phyloP scores from a whole-genome alignment of 2,888 invertebrate genomes.

The Latrodectus hesperus region DNA sequence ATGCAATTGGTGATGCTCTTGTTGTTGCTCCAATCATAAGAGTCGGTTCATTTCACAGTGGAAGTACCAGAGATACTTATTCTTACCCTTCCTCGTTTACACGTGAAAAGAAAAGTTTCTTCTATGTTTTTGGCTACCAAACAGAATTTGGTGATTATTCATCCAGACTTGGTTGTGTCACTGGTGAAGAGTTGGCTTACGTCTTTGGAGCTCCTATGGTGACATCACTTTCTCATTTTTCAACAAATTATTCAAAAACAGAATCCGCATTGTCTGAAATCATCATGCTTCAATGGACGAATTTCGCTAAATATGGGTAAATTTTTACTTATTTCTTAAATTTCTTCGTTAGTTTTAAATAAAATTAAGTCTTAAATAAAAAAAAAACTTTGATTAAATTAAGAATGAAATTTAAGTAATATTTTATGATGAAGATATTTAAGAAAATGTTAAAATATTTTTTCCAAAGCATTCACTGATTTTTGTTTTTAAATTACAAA shows the following conservation, averaged over 20 bases:
- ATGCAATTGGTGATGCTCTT: slow-evolving; percentile 93
- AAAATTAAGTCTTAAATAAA: background rate
- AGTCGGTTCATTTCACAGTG: slow-evolving; percentile 90
- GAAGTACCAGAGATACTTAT: slow-evolving; percentile 83
- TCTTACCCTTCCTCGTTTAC: slow-evolving; percentile 90
- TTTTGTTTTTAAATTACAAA: too few species aligned
- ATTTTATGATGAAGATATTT: background rate
- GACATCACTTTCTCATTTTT: slow-evolving; percentile 87
- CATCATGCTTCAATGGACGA: slow-evolving; percentile 88
- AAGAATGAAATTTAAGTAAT: background rate
- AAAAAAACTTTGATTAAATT: background rate
- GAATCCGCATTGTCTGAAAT: slow-evolving; percentile 90
- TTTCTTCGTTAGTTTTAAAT: background rate
- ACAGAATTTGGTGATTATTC: slow-evolving; percentile 91
- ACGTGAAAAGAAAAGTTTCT: slow-evolving; percentile 82
- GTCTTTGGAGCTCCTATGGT: slow-evolving; percentile 93
- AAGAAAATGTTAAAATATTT: background rate
- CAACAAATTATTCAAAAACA: slow-evolving; percentile 88
- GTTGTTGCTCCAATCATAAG: slow-evolving; percentile 92
- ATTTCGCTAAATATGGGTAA: slow-evolving; percentile 93
- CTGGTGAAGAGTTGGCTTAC: slow-evolving; percentile 92
- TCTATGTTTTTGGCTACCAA: slow-evolving; percentile 93
- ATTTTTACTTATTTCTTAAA: background rate
- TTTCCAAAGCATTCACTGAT: background rate
- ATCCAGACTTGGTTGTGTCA: slow-evolving; percentile 87